Evolutionary conservation across 1,140 invertebrate genomes (phyloP), one percentile per base, ranked within the genome.

Genomic region (Orius insidiosus): DNA sequence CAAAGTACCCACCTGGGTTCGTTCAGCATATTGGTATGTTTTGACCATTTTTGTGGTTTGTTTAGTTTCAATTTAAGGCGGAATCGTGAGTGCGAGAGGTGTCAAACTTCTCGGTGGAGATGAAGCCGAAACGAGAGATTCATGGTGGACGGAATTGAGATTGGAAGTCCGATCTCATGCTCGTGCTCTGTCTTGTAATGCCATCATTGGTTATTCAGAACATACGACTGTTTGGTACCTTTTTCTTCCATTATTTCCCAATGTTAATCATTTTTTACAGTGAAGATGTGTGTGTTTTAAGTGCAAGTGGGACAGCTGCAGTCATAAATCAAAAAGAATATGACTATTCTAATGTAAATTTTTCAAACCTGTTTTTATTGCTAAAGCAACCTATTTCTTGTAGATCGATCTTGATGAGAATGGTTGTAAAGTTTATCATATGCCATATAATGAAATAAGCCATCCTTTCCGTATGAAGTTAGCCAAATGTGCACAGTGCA

Each of bases 121-220:
- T 61, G 89, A 94, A 58, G 81, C 85, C 1, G 87, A 93, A 58
- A 78, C 85, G 1, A 69, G 92, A 32, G 90, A 94, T 59, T 75
- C 76, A 5, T 96, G 92, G 90, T 96, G 90, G 90, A 89, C 80
- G 0, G 90, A 96, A 66, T 67, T 96, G 8, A 67, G 92, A 36
- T 90, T 89, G 65, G 92, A 97, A 72, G 80, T 96, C 46, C 68
- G 89, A 2, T 88, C 87, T 5, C 90, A 97, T 62, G 84, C 85
- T 3, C 69, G 86, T 45, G 80, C 88, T 11, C 65, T 97, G 31
- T 80, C 78, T 8, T 96, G 92, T 55, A 90, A 93, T 61, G 85
- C 89, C n/a, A 85, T 96, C 31, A 66, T 96, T 33, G 90, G 86
- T 1, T 97, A 97, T 61, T 70, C 70, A 44, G 92, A 96, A 67